Conservation (phyloP, 2,888 invertebrate species). For the Dasypogon diadema region DNA sequence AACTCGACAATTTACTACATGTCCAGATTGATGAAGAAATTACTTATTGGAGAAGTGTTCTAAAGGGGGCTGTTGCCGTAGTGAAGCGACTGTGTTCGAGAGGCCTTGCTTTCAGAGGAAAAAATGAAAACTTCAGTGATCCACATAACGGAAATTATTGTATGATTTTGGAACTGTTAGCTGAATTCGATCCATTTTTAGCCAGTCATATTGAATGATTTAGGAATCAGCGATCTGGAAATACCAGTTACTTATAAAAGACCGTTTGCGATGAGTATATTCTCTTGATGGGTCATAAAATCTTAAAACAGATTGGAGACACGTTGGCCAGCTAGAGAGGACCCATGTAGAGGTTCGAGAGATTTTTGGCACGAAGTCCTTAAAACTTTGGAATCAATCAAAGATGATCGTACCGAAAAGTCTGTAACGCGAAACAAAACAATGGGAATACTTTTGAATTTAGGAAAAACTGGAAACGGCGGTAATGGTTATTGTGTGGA, state of each 20-base stretch:
- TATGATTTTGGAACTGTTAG: slow-evolving; percentile 37
- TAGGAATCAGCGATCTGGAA: not conserved
- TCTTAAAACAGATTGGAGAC: not conserved
- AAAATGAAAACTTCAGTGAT: too few species aligned
- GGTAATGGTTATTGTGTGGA: not conserved
- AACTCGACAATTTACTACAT: not conserved
- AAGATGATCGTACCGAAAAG: not conserved
- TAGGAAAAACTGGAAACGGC: not conserved
- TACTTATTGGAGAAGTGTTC: slow-evolving; percentile 16
- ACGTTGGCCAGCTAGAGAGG: not conserved
- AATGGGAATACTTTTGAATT: too few species aligned
- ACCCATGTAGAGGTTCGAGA: slow-evolving; percentile 5
- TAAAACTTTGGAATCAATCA: not conserved
- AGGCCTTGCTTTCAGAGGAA: too few species aligned
- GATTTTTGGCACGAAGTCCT: not conserved
- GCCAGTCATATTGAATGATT: slow-evolving; percentile 20
- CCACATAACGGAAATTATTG: slow-evolving; percentile 5
- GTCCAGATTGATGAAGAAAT: slow-evolving; percentile 12
- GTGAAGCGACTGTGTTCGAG: too few species aligned
- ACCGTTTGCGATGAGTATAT: slow-evolving; percentile 19
- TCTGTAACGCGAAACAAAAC: not conserved
- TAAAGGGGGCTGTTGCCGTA: not conserved
- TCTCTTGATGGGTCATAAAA: slow-evolving; percentile 10
- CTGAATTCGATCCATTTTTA: slow-evolving; percentile 32
- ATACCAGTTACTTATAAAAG: slow-evolving; percentile 17